Evolutionary conservation across 2,888 invertebrate species (phyloP).

Genomic region (Cactoblastis cactorum): DNA sequence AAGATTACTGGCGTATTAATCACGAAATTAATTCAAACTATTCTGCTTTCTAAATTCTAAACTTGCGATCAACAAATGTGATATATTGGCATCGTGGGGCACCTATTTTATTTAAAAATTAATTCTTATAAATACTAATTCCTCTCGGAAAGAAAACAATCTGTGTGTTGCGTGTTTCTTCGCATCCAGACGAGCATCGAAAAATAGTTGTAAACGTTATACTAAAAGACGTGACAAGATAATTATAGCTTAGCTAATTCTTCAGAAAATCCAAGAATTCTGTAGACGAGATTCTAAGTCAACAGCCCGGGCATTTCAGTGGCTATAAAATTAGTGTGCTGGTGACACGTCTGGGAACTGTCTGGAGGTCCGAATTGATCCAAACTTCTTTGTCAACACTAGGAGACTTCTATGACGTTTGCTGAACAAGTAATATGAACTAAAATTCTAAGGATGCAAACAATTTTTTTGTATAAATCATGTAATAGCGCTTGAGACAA

Average conservation of each 20-base stretch:
- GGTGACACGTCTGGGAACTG: conserved; percentile 55
- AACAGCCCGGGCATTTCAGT: conserved; percentile 46
- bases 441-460: background rate
- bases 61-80: no score
- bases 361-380: conserved; percentile 36
- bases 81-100: no score
- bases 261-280: conserved; percentile 18
- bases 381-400: conserved; percentile 50
- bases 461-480: background rate
- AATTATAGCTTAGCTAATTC: conserved; percentile 1
- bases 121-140: no score
- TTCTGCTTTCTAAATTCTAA: no score
- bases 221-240: background rate
- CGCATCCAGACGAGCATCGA: no score
- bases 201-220: background rate
- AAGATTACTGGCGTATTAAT: no score
- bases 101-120: no score
- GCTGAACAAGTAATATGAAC: background rate
- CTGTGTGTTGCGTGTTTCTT: no score
- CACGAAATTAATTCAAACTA: no score
- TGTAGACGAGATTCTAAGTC: conserved; percentile 24
- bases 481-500: no score
- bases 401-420: conserved; percentile 27
- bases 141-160: no score
- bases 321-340: conserved; percentile 66